Base-by-base conservation (phyloP, 2,888 invertebrate species). In the Chrysotoxum bicinctum region DNA sequence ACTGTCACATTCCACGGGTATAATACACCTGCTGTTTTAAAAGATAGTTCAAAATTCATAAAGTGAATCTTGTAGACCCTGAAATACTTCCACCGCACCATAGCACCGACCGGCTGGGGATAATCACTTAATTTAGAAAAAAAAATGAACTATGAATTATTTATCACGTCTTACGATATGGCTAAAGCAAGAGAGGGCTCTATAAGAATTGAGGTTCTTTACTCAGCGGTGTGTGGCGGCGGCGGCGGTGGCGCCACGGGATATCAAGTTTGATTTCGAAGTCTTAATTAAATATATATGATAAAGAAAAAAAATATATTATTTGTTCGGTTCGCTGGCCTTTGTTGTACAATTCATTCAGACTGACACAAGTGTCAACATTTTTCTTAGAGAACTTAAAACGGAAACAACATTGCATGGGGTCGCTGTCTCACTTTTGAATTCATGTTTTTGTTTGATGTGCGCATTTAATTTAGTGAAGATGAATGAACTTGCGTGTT, bases 301-400 rank as follows among this genome's bases (percentile, higher is more conserved):
- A 16, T 66, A 58, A n/a, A n/a, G 50, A 35, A 50, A 48, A 66
- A 66, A 21, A 48, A 43, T 62, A 64, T 21, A 21, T 58, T 58
- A 10, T 70, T 19, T 45, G 68, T 21, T 35, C 35, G 35, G 76
- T 48, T 64, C 37, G 64, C 64, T 81, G 35, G 45, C 72, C 37
- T 72, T 76, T 81, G 81, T 77, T 68, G 45, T 72, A 73, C 62
- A 83, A 83, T 83, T 83, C 82, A 73, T 83, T 83, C 62, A 8
- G 32, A 40, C 43, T 62, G 77, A 83, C 82, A 68, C 82, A 45
- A 45, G 60, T 73, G 68, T 77, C 78, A 81, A 76, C 70, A 58
- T 69, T 81, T 52, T 54, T n/a, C 10, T 30, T 4, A 43, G 32
- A 37, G 19, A 73, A 73, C 37, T 43, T 66, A 19, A 60, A 73